Evolutionary conservation across 2,113 vertebrate species (phyloP).

Genomic region (Erpornis zantholeuca): DNA sequence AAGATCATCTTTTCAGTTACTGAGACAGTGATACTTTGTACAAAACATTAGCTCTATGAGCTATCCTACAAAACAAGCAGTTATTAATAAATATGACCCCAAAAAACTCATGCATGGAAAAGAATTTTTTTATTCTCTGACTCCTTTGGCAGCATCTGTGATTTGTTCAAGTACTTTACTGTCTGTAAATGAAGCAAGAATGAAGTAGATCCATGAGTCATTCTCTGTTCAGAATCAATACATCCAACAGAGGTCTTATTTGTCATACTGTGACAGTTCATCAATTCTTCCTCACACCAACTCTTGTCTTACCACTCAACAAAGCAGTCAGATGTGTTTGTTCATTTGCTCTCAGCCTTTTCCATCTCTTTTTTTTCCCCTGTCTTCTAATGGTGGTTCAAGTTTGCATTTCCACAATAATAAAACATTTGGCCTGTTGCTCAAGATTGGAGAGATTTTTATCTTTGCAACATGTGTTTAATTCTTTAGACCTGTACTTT

Average conservation of each 20-base stretch:
- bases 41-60: background rate
- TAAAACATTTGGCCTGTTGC: background rate
- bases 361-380: background rate
- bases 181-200: slow-evolving; percentile 39
- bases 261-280: slow-evolving; percentile 59
- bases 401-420: background rate
- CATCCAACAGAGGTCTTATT: slow-evolving; percentile 49
- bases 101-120: background rate
- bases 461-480: background rate
- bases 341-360: slow-evolving; percentile 29
- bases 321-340: background rate
- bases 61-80: background rate
- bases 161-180: slow-evolving; percentile 42
- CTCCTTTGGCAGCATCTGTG: slow-evolving; percentile 44
- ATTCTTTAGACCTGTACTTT: background rate
- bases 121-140: slow-evolving; percentile 3
- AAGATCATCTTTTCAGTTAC: background rate
- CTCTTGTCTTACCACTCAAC: background rate
- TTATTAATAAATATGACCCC: background rate
- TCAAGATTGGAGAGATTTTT: background rate
- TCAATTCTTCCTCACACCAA: slow-evolving; percentile 33
- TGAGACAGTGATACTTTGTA: background rate
- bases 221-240: slow-evolving; percentile 50
- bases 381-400: background rate
- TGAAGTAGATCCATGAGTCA: slow-evolving; percentile 60